Conservation (phyloP, 2,797 vertebrate genomes). For the Rhinophrynus dorsalis region DNA sequence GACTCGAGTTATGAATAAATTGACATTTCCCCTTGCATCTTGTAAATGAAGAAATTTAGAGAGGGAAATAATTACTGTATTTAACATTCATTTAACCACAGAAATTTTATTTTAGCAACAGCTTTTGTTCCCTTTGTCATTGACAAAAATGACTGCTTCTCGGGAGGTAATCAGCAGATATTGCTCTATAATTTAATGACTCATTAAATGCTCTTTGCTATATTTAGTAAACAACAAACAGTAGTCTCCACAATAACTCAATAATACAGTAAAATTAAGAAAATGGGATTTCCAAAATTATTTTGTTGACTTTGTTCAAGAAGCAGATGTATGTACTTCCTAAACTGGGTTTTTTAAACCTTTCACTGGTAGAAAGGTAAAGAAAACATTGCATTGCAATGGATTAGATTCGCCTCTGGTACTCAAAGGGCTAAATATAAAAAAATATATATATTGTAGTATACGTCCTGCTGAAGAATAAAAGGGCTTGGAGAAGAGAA, state of each 20-base stretch:
- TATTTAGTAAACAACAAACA: constrained; percentile 15
- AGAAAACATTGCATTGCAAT: no score
- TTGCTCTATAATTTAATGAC: constrained; percentile 15
- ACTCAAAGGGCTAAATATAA: no score
- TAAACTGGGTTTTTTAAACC: no score
- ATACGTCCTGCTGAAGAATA: no score
- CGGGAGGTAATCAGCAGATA: constrained; percentile 11
- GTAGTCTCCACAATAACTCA: not conserved
- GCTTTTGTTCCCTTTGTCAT: constrained; percentile 7
- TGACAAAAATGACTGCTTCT: constrained; percentile 6
- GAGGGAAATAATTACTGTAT: constrained; percentile 5
- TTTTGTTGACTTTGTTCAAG: not conserved
- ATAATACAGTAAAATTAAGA: not conserved
- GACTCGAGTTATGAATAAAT: not conserved
- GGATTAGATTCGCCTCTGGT: no score
- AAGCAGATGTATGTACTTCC: no score
- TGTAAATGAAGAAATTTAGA: not conserved
- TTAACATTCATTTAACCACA: not conserved
- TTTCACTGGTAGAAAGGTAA: no score
- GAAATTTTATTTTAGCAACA: not conserved
- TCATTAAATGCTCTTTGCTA: not conserved
- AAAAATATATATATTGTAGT: no score
- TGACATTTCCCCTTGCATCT: constrained; percentile 10
- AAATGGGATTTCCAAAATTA: not conserved
- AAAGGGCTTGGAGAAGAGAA: no score